These are phyloP conservation scores for Fukomys damarensis DNA, from an alignment of 2,113 vertebrate species.

Conservation along the genomic window DNA sequence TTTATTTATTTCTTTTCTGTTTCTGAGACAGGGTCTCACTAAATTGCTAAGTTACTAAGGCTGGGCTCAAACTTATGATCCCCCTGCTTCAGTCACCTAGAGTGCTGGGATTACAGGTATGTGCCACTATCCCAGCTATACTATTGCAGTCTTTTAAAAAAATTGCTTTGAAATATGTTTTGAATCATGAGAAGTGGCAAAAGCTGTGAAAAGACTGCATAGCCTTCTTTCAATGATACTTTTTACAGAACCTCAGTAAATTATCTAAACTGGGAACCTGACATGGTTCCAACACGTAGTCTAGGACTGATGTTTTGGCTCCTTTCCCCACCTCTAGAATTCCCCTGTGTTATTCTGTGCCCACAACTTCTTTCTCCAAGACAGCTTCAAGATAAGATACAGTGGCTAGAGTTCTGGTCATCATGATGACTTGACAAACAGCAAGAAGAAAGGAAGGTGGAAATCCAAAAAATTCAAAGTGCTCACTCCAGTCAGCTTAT, in stretches of 20 bases:
- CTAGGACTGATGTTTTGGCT: neutral
- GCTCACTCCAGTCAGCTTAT: neutral
- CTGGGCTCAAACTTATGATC: neutral
- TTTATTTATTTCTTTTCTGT: neutral
- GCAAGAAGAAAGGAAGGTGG: neutral
- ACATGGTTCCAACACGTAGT: rapidly evolving
- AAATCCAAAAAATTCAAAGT: neutral
- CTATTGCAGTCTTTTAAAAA: neutral
- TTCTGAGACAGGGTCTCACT: neutral
- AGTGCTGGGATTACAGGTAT: neutral
- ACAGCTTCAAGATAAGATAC: neutral
- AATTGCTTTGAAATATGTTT: neutral
- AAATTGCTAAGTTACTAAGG: neutral
- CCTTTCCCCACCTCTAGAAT: neutral
- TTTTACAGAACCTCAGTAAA: neutral
- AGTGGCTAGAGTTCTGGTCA: neutral
- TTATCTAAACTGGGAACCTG: neutral
- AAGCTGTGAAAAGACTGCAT: neutral
- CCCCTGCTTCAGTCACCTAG: neutral
- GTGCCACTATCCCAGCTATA: neutral
- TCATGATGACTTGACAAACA: neutral
- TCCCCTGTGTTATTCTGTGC: neutral
- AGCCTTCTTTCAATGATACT: neutral
- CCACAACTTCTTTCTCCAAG: neutral
- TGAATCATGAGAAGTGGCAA: neutral